phyloP scores from a whole-genome alignment of 2,888 invertebrate genomes.

The Thecophora atra region DNA sequence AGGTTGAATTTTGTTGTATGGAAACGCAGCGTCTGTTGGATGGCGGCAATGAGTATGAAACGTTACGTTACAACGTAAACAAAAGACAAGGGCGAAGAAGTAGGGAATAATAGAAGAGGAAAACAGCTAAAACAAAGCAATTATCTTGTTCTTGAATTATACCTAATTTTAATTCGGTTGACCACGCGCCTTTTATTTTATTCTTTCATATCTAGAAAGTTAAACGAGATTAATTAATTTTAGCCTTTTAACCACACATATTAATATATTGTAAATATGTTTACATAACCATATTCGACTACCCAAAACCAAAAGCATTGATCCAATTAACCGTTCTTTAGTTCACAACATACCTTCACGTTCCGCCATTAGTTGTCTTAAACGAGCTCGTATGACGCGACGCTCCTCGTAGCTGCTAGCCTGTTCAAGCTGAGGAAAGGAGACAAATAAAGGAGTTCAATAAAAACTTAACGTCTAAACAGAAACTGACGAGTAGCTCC shows the following conservation, averaged over 20 bases:
- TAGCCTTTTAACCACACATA: constrained; percentile 11
- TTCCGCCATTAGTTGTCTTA: constrained; percentile 86
- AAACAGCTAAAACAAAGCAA: constrained; percentile 24
- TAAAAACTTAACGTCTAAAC: too few relatives aligned
- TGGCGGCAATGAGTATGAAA: neutral
- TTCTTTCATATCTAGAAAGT: constrained; percentile 30
- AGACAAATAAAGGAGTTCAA: too few relatives aligned
- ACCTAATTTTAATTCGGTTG: constrained; percentile 28
- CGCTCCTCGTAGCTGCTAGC: constrained; percentile 89
- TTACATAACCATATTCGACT: neutral
- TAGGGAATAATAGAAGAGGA: constrained; percentile 13
- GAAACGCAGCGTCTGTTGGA: constrained; percentile 6
- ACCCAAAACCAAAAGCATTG: neutral
- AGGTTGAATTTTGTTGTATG: neutral
- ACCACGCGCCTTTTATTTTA: constrained; percentile 27
- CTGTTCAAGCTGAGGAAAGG: constrained; percentile 77
- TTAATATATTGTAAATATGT: constrained; percentile 17
- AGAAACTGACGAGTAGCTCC: too few relatives aligned
- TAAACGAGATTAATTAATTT: constrained; percentile 27
- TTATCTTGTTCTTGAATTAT: constrained; percentile 4
- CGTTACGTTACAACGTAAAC: constrained; percentile 11
- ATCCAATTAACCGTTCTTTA: neutral
- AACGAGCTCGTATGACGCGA: constrained; percentile 80
- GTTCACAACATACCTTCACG: constrained; percentile 78
- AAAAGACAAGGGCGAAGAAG: constrained; percentile 8